Evolutionary conservation across 2,113 vertebrate species (phyloP), one percentile per base, ranked within the genome.

Genomic region (Diglossa brunneiventris): DNA sequence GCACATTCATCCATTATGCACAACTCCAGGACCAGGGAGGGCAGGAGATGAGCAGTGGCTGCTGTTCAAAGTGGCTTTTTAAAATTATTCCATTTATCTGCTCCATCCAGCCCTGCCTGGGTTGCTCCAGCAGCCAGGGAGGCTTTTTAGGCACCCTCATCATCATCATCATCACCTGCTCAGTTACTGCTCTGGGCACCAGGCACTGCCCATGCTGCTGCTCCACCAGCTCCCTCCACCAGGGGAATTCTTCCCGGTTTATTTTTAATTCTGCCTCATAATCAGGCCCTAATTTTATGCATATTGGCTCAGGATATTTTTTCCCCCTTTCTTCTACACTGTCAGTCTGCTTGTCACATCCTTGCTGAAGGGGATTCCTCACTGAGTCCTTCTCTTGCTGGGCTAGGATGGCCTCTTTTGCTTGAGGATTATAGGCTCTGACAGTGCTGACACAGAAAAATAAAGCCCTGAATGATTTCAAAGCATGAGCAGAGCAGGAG

Each of bases 391-490:
- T 91, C 92, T 52, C 95, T 88, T 28, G 82, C 31, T 80, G 47
- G 62, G 89, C 62, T 72, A 87, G 90, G 76, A 62, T 95, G 96
- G 96, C 96, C 95, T 97, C 95, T 74, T 95, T 96, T 19, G n/a
- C 62, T 83, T 97, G 97, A 97, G 89, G 58, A 55, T 97, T 44
- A 97, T 66, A 22, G 31, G 55, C 82, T 88, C 95, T 96, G 97
- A 96, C 97, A 97, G 95, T 94, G 95, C 95, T 94, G 95, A 97
- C 96, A 97, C 92, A 96, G 91, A 97, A 97, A 96, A 96, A 96
- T 86, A 90, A 94, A 94, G 30, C 39, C 78, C 53, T 37, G 94
- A 95, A 78, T 82, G 95, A 90, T 96, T 97, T 79, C 83, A 96
- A 84, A 64, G 68, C 91, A 68, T 7, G 89, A 93, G 90, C 70